These are phyloP conservation scores for Drosophila meridionalis DNA, from an alignment of 2,888 invertebrate genomes.

Conservation along the genomic window DNA sequence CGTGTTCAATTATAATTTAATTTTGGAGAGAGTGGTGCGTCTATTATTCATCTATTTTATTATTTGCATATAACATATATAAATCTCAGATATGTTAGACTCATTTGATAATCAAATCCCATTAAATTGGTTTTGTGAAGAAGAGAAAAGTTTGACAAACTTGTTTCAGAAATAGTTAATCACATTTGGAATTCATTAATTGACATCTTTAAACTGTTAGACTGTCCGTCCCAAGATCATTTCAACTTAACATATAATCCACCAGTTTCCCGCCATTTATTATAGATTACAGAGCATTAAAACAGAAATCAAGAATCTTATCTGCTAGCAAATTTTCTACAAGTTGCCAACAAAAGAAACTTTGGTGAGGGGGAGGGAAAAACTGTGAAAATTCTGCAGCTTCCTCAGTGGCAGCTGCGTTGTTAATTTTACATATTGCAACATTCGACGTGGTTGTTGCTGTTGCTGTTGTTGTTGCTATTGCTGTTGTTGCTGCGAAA, in stretches of 20 bases:
- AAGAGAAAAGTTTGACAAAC: slow-evolving; percentile 10
- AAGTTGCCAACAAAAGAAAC: neutral
- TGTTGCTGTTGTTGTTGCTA: slow-evolving; percentile 27
- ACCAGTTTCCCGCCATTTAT: neutral
- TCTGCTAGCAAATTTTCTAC: slow-evolving; percentile 14
- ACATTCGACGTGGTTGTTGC: slow-evolving; percentile 55
- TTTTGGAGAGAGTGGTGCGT: neutral
- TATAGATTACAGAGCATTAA: neutral
- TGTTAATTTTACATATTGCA: slow-evolving; percentile 72
- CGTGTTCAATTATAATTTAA: neutral
- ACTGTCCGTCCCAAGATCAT: neutral
- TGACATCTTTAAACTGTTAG: neutral
- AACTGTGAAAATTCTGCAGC: slow-evolving; percentile 29
- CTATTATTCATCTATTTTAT: neutral
- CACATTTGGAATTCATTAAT: neutral
- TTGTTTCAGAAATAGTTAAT: neutral
- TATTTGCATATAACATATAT: too few relatives aligned
- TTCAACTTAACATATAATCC: neutral
- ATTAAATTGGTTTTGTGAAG: neutral
- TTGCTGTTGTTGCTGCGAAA: slow-evolving; percentile 35
- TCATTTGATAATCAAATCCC: neutral
- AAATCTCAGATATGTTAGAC: neutral
- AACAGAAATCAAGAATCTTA: neutral
- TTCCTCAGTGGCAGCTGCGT: slow-evolving; percentile 43
- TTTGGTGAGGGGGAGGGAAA: neutral